Conservation (phyloP, 2,888 invertebrate genomes). For the Leptarthrus brevirostris region DNA sequence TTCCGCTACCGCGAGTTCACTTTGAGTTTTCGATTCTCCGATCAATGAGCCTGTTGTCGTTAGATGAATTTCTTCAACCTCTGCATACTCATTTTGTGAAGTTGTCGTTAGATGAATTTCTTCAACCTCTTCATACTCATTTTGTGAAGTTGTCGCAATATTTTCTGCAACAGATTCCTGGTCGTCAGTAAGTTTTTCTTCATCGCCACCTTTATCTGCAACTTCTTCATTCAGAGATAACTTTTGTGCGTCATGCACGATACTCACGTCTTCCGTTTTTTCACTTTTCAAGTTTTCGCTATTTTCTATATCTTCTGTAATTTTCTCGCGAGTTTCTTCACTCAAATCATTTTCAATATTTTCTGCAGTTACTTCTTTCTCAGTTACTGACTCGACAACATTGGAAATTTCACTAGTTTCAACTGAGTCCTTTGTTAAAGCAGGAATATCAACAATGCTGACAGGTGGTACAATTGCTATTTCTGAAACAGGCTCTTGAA, state of each 20-base stretch:
- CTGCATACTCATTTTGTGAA: too few relatives aligned
- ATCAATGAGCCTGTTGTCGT: not conserved
- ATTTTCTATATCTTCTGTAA: not conserved
- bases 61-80: not conserved
- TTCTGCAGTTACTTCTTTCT: not conserved
- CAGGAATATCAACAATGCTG: too few relatives aligned
- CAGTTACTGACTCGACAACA: too few relatives aligned
- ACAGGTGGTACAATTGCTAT: too few relatives aligned
- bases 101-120: not conserved
- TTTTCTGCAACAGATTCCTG: not conserved
- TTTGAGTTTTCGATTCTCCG: slow-evolving; percentile 19
- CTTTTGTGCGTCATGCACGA: not conserved
- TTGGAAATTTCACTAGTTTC: too few relatives aligned
- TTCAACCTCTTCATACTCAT: not conserved
- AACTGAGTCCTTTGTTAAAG: too few relatives aligned
- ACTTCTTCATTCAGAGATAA: not conserved
- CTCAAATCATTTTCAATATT: not conserved
- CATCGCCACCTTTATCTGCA: not conserved
- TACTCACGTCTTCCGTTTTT: not conserved
- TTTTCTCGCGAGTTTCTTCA: not conserved
- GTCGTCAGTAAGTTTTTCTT: not conserved
- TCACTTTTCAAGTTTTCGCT: not conserved
- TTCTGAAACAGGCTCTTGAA: too few relatives aligned
- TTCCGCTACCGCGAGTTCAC: slow-evolving; percentile 55
- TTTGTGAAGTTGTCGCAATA: not conserved